Evolutionary conservation across 2,113 vertebrate species (phyloP), one percentile per base, ranked within the genome.

Genomic region (Myanophis thanlyinensis): DNA sequence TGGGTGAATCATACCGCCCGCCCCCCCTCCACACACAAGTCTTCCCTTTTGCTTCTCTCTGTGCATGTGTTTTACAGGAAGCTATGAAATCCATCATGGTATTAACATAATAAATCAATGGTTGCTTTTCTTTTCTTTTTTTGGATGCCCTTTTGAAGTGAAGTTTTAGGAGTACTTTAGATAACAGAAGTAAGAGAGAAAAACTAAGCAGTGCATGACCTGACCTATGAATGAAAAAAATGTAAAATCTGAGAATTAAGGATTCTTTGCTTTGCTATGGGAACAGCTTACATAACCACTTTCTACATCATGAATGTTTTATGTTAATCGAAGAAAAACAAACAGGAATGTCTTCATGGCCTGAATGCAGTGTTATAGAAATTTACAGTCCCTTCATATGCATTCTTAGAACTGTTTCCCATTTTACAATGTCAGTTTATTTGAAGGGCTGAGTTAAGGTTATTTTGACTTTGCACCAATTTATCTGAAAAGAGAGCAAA

Each of bases 81-180:
- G 62, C 85, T 35, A 67, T 18, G 40, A 49, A 86, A 86, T 80
- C 73, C 85, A 88, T 5, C 52, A 85, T 52, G 46, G 59, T 40
- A 92, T 44, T 0, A 0, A 18, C 30, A n/a, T 20, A 93, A 27
- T 40, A 44, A 90, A n/a, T 90, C 0, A 0, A 2, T 46, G 93
- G 87, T 54, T 62, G 93, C 87, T 88, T 56, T 88, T 5, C 30
- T 20, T 49, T 35, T 53, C 56, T 87, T 35, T 53, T 67, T 87
- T 67, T 85, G 56, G 46, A 23, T 90, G 91, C 0, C 0, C 27
- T 80, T 27, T 85, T 23, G 7, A n/a, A 62, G 23, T 44, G 40
- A 30, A 27, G n/a, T 25, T 89, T 92, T 40, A 1, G 47, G 47
- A 62, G 53, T 23, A n/a, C n/a, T 91, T 73, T 23, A 89, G 35